These are phyloP conservation scores for Conus ventricosus DNA, from an alignment of 1,140 invertebrate genomes.

Conservation along the genomic window DNA sequence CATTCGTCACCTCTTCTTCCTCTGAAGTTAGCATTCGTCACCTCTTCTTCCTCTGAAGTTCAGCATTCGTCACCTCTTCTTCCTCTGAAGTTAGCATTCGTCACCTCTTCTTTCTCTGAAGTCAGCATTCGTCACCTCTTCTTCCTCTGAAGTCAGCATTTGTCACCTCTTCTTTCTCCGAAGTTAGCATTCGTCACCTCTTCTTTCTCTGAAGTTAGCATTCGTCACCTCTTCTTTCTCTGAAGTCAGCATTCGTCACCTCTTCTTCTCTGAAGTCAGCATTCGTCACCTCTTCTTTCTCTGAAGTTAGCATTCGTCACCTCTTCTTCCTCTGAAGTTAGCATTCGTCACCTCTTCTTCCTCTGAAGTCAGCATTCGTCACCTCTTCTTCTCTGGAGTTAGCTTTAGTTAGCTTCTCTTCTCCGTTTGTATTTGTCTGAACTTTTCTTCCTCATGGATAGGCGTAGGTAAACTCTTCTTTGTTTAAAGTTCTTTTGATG, in stretches of 20 bases:
- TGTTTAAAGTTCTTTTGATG: too few species aligned
- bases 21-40: conserved; percentile 64
- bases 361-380: conserved; percentile 76
- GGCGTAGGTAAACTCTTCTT: too few species aligned
- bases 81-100: too few species aligned
- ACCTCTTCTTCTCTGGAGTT: conserved; percentile 79
- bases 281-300: conserved; percentile 83
- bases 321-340: too few species aligned
- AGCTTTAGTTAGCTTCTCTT: too few species aligned
- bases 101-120: background rate
- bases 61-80: too few species aligned
- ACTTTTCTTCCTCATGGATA: too few species aligned
- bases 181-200: background rate
- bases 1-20: too few species aligned
- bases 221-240: conserved; percentile 88
- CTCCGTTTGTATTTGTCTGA: too few species aligned
- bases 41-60: conserved; percentile 84
- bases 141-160: conserved; percentile 81
- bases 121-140: conserved; percentile 81
- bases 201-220: background rate
- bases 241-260: conserved; percentile 70
- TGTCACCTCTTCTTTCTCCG: too few species aligned
- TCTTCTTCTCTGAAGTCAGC: too few species aligned
- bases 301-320: conserved; percentile 71
- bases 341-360: background rate